phyloP scores from a whole-genome alignment of 2,888 invertebrate species.

The Pterostichus madidus region DNA sequence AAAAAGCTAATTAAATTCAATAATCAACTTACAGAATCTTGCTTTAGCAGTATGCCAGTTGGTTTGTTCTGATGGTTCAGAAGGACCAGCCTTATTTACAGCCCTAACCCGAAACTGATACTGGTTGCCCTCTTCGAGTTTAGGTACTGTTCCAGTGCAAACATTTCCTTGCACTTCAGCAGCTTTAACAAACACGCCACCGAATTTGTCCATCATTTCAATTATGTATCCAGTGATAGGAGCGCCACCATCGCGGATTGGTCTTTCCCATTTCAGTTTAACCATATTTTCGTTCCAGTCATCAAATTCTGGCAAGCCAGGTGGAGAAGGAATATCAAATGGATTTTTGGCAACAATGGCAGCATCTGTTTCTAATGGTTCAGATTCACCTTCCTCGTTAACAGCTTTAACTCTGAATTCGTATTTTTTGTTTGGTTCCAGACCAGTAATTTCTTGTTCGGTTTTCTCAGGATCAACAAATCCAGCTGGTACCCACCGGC shows the following conservation, averaged over 20 bases:
- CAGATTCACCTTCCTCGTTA: constrained; percentile 98
- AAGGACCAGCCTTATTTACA: constrained; percentile 96
- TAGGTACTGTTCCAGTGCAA: constrained; percentile 92
- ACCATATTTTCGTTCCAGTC: constrained; percentile 96
- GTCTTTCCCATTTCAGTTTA: constrained; percentile 94
- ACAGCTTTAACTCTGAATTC: constrained; percentile 98
- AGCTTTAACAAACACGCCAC: constrained; percentile 90
- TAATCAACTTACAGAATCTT: constrained; percentile 88
- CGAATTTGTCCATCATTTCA: constrained; percentile 94
- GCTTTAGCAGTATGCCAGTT: constrained; percentile 95
- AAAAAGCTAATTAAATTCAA: neutral
- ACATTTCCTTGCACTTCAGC: constrained; percentile 90
- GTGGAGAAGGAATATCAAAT: constrained; percentile 92
- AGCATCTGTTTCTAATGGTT: constrained; percentile 93
- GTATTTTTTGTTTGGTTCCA: constrained; percentile 97
- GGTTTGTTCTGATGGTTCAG: constrained; percentile 94
- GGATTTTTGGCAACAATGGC: constrained; percentile 98
- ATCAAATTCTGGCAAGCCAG: constrained; percentile 93
- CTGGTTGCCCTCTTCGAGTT: constrained; percentile 95
- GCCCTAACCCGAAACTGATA: constrained; percentile 98
- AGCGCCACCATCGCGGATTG: constrained; percentile 93
- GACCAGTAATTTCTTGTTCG: constrained; percentile 90
- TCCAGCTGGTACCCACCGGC: constrained; percentile 93
- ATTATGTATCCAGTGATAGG: constrained; percentile 96
- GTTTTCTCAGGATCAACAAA: constrained; percentile 89